phyloP scores from a whole-genome alignment of 23 tunicate genomes.

The Trididemnum clinides region DNA sequence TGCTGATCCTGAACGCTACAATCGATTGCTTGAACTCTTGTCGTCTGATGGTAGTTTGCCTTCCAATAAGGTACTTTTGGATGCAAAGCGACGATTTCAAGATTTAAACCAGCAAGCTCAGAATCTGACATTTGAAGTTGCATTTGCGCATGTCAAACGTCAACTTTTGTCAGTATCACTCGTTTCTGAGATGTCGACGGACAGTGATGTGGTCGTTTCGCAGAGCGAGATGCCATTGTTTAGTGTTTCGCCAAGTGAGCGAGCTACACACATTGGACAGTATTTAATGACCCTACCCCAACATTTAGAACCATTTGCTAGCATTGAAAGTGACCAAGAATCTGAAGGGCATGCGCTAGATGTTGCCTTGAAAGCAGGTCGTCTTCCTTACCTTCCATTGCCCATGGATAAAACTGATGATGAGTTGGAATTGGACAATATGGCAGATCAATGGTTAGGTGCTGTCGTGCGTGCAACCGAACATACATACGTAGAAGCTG shows the following conservation, averaged over 20 bases:
- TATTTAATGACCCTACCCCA: constrained; percentile 91
- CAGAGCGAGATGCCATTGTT: constrained; percentile 79
- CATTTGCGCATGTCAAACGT: constrained; percentile 79
- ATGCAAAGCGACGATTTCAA: constrained; percentile 50
- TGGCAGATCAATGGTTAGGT: constrained; percentile 91
- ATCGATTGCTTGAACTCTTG: constrained; percentile 50
- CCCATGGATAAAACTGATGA: constrained; percentile 39
- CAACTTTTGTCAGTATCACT: constrained; percentile 63
- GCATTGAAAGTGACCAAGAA: constrained; percentile 47
- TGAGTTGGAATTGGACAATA: constrained; percentile 65
- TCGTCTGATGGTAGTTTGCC: constrained; percentile 29
- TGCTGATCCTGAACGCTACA: constrained; percentile 34
- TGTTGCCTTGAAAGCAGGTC: constrained; percentile 64
- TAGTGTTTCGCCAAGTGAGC: constrained; percentile 89
- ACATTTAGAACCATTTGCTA: constrained; percentile 86
- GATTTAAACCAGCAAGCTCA: constrained; percentile 93
- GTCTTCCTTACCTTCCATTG: constrained; percentile 66
- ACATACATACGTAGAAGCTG: constrained; percentile 85
- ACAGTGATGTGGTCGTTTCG: constrained; percentile 50
- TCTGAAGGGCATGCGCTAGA: constrained; percentile 65
- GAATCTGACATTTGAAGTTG: constrained; percentile 86
- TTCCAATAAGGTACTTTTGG: constrained; percentile 33
- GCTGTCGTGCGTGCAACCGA: constrained; percentile 84
- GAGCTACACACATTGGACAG: constrained; percentile 89
- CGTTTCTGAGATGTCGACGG: constrained; percentile 2